Conservation (phyloP, 2,888 invertebrate genomes). For the Bedellia somnulentella region DNA sequence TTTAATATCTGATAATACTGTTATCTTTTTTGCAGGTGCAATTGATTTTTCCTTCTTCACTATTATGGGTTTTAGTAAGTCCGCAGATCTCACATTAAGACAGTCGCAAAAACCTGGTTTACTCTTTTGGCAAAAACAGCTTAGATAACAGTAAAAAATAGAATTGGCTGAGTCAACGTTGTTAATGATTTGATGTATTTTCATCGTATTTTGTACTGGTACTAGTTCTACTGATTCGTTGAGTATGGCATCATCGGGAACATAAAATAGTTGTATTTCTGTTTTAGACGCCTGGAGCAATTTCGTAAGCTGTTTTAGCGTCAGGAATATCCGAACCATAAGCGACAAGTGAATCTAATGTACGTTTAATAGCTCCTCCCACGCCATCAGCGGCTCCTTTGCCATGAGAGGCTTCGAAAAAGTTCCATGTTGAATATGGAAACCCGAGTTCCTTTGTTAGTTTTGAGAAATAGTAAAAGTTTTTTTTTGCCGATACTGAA, state of each 20-base stretch:
- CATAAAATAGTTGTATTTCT: slow-evolving; percentile 4
- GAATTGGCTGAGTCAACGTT: too few relatives aligned
- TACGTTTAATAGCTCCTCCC: slow-evolving; percentile 6
- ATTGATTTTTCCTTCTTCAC: too few relatives aligned
- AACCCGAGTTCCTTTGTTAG: slow-evolving; percentile 3
- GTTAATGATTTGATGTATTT: too few relatives aligned
- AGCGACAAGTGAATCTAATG: slow-evolving; percentile 2
- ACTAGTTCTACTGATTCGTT: too few relatives aligned
- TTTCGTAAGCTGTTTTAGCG: slow-evolving; percentile 1
- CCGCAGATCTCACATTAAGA: too few relatives aligned
- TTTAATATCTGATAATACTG: too few relatives aligned
- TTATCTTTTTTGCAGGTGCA: too few relatives aligned
- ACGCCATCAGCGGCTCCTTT: slow-evolving; percentile 7
- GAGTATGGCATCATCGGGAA: slow-evolving; percentile 4
- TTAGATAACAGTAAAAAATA: too few relatives aligned
- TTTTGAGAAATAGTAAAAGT: slow-evolving; percentile 2
- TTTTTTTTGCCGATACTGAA: slow-evolving; percentile 6
- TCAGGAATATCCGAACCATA: slow-evolving; percentile 4
- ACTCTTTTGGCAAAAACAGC: too few relatives aligned
- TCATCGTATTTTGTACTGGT: too few relatives aligned
- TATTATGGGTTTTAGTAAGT: too few relatives aligned
- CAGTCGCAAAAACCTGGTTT: too few relatives aligned
- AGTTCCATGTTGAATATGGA: slow-evolving; percentile 3
- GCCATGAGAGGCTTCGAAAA: slow-evolving; percentile 5
- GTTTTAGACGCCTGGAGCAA: slow-evolving; percentile 2